These are phyloP conservation scores for Pitangus sulphuratus DNA, from an alignment of 2,797 vertebrate genomes.

Conservation along the genomic window DNA sequence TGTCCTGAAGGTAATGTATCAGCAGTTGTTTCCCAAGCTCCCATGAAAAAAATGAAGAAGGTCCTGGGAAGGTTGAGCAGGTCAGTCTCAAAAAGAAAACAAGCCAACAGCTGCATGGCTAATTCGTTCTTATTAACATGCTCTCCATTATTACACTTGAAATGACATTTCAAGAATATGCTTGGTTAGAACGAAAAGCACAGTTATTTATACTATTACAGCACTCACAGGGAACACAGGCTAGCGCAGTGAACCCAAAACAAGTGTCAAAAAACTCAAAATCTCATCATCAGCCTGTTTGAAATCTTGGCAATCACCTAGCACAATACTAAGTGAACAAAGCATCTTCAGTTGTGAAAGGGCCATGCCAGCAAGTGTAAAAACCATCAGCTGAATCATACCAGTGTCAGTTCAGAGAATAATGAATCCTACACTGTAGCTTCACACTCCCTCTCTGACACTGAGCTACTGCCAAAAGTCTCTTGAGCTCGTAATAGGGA, in stretches of 20 bases:
- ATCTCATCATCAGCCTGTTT: neutral
- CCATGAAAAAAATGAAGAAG: neutral
- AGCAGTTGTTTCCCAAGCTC: neutral
- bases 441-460: neutral
- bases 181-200: neutral
- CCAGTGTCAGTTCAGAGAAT: neutral
- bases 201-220: neutral
- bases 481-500: neutral
- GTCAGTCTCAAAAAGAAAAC: neutral
- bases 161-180: neutral
- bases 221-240: neutral
- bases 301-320: neutral
- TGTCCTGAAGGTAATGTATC: neutral
- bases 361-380: neutral
- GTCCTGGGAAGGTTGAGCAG: neutral
- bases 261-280: neutral
- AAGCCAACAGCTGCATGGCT: neutral
- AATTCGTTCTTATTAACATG: neutral
- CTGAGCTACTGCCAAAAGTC: neutral
- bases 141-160: neutral
- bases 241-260: neutral
- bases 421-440: neutral
- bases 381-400: neutral
- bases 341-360: neutral
- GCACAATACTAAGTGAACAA: neutral